phyloP scores from a whole-genome alignment of 2,797 vertebrate species.

The Macropus fuliginosus region DNA sequence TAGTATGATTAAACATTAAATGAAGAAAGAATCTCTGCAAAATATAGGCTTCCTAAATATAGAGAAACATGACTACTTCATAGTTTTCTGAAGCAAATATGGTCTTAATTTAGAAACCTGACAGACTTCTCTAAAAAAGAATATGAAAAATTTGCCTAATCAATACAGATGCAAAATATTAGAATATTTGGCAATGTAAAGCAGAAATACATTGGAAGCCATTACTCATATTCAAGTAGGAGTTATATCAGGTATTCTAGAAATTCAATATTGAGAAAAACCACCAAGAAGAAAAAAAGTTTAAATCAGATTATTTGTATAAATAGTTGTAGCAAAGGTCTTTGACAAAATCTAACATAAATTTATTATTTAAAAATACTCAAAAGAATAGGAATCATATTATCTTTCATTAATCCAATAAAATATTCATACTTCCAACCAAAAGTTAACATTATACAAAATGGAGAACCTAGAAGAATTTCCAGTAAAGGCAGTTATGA shows the following conservation, averaged over 20 bases:
- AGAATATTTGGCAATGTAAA: background rate
- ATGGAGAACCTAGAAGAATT: background rate
- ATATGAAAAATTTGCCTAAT: constrained; percentile 6
- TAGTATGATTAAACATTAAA: background rate
- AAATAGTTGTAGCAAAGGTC: background rate
- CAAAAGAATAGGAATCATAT: background rate
- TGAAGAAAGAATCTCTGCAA: background rate
- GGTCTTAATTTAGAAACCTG: background rate
- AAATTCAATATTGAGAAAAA: background rate
- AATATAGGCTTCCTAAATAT: background rate
- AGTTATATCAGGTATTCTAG: background rate
- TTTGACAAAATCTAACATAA: background rate
- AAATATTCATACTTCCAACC: background rate
- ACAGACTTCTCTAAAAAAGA: background rate
- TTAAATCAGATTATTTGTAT: background rate
- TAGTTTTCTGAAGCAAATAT: background rate
- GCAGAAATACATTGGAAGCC: background rate
- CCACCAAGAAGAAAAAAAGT: background rate
- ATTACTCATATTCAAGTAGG: background rate
- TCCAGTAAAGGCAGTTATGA: background rate
- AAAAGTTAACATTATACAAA: background rate
- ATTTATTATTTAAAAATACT: background rate
- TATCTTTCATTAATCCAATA: background rate
- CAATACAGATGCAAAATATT: constrained; percentile 2
- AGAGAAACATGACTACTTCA: background rate